Evolutionary conservation across 2,888 invertebrate species (phyloP), one percentile per base, ranked within the genome.

Genomic region (Spialia ferax): DNA sequence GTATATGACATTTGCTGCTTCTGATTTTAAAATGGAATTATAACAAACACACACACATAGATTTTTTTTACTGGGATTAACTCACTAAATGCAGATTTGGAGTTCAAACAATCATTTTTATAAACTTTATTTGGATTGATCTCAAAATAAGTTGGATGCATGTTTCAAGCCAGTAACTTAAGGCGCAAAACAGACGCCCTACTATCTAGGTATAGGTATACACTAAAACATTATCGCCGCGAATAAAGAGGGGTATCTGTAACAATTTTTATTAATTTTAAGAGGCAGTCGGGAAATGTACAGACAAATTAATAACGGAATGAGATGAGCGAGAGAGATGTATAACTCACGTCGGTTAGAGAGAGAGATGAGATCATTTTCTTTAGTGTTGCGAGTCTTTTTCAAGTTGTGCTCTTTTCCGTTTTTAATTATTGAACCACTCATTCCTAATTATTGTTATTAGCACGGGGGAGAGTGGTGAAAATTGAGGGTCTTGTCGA

Each of bases 391-490:
- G 61, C 60, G 63, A 80, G 88, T 86, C 89, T 91, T 91, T 90
- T 88, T 84, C 84, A 83, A 85, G 88, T 86, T 87, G 86, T 89
- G 91, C 89, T 89, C 91, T 91, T 93, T 88, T 93, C 94, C 94
- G 94, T 94, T 94, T 94, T 94, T 94, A 94, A 94, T 94, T 94
- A 94, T 94, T 91, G 94, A 93, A 94, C 94, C 94, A 94, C 94
- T 94, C 94, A 94, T 94, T 94, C 88, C 94, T 94, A 94, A 94
- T 94, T 94, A 94, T 94, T 94, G 93, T 94, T 94, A 94, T 94
- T 94, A 94, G 94, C 89, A 88, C 82, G 82, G 84, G 91, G 91
- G 93, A 90, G 91, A 91, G 91, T 90, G 93, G 91, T 90, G 93
- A 91, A 93, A 91, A 93, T 93, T 93, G 92, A 92, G 93, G 93